These are phyloP conservation scores for Morelia viridis DNA, from an alignment of 2,797 vertebrate genomes.

Conservation along the genomic window DNA sequence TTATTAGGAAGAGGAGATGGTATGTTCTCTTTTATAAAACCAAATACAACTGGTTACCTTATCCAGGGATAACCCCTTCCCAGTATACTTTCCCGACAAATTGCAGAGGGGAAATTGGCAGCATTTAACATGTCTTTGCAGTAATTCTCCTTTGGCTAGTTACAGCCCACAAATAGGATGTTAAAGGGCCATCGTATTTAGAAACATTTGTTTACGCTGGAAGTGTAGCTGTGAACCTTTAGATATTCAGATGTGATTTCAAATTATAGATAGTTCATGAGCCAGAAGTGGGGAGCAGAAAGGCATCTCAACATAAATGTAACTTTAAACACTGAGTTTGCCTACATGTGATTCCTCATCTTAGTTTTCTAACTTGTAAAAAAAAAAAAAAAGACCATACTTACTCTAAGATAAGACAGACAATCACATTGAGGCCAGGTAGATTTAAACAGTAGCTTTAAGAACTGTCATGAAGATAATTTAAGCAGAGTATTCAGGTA, in stretches of 20 bases:
- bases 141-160: slow-evolving; percentile 13
- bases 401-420: no score
- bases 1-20: slow-evolving; percentile 38
- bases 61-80: background rate
- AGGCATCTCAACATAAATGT: background rate
- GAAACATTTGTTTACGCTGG: background rate
- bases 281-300: background rate
- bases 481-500: background rate
- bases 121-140: slow-evolving; percentile 41
- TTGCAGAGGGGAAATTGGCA: slow-evolving; percentile 47
- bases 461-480: slow-evolving; percentile 2
- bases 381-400: background rate
- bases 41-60: slow-evolving; percentile 17
- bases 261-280: slow-evolving; percentile 7
- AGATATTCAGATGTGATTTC: background rate
- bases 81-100: background rate
- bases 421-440: background rate
- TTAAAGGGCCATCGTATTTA: background rate
- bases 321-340: background rate
- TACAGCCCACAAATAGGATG: background rate
- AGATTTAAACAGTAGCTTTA: slow-evolving; percentile 16
- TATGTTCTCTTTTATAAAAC: slow-evolving; percentile 29
- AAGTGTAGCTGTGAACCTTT: background rate
- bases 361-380: background rate
- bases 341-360: background rate